These are phyloP conservation scores for Boloria selene DNA, from an alignment of 2,888 invertebrate genomes.

Conservation along the genomic window DNA sequence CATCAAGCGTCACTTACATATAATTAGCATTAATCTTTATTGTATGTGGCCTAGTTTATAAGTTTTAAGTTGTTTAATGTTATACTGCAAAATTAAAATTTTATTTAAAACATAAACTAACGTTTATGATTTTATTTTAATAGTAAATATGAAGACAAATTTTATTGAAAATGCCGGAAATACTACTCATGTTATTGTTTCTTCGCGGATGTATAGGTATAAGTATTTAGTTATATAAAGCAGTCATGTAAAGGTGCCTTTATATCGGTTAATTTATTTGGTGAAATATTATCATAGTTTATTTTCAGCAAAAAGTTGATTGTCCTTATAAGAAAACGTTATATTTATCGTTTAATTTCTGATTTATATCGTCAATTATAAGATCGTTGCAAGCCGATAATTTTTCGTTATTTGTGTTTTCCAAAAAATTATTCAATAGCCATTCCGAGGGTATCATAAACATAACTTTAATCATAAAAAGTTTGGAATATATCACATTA, in stretches of 20 bases:
- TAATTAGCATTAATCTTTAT: constrained; percentile 12
- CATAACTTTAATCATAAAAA: constrained; percentile 68
- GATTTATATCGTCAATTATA: constrained; percentile 65
- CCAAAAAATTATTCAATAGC: constrained; percentile 62
- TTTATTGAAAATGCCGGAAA: too few relatives aligned
- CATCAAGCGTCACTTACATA: constrained; percentile 31
- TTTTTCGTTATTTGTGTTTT: constrained; percentile 64
- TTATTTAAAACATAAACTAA: background rate
- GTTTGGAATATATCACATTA: constrained; percentile 55
- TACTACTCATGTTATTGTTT: too few relatives aligned
- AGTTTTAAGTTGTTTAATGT: constrained; percentile 10
- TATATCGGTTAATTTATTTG: too few relatives aligned
- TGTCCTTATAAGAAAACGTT: constrained; percentile 10
- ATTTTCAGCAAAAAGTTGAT: background rate
- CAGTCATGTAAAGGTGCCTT: too few relatives aligned
- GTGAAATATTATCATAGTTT: background rate
- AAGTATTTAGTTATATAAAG: too few relatives aligned
- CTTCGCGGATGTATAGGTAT: too few relatives aligned
- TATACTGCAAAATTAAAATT: background rate
- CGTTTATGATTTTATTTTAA: too few relatives aligned
- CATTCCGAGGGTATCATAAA: constrained; percentile 62
- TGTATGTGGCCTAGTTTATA: background rate
- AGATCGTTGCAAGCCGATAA: constrained; percentile 56
- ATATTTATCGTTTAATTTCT: constrained; percentile 22
- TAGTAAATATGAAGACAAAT: too few relatives aligned